Percentiles rank a stretch among this genome's conserved stretches.
These are phyloP conservation scores for Lycaon pictus DNA, from an alignment of 2,113 vertebrate genomes.

Conservation along the genomic window DNA sequence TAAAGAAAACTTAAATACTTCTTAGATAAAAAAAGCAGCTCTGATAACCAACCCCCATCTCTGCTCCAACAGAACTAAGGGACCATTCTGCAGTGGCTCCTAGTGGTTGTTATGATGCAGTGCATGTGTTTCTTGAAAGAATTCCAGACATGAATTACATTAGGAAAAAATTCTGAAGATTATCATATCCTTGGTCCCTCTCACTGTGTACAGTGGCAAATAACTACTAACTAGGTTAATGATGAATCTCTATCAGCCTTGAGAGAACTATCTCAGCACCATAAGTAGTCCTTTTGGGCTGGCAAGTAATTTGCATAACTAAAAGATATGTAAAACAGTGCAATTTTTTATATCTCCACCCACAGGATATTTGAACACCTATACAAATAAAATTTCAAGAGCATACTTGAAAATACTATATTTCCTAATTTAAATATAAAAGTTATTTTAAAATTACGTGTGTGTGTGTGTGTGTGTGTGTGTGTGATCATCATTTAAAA, in stretches of 20 bases:
- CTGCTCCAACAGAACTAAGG: not conserved
- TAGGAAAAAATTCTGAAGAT: not conserved
- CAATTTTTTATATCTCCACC: not conserved
- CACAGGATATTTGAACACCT: not conserved
- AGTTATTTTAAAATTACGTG: conserved; percentile 29
- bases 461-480: not conserved
- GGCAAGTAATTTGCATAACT: not conserved
- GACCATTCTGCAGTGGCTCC: not conserved
- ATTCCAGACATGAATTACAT: not conserved
- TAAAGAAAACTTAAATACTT: not conserved
- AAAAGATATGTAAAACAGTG: not conserved
- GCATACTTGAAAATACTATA: not conserved
- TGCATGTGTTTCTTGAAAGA: not conserved
- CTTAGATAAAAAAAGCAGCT: not conserved
- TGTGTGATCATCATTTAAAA: not conserved
- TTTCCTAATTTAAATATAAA: not conserved
- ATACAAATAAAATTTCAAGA: not conserved
- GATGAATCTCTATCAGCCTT: not conserved
- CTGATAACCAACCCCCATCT: not conserved
- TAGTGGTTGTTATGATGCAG: not conserved
- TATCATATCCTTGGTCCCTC: not conserved
- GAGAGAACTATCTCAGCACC: not conserved
- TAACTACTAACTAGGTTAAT: not conserved
- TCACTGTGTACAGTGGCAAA: not conserved
- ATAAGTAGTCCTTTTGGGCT: not conserved